Evolutionary conservation across 2,797 vertebrate genomes (phyloP), one percentile per base, ranked within the genome.

Genomic region (Xyrichtys novacula): DNA sequence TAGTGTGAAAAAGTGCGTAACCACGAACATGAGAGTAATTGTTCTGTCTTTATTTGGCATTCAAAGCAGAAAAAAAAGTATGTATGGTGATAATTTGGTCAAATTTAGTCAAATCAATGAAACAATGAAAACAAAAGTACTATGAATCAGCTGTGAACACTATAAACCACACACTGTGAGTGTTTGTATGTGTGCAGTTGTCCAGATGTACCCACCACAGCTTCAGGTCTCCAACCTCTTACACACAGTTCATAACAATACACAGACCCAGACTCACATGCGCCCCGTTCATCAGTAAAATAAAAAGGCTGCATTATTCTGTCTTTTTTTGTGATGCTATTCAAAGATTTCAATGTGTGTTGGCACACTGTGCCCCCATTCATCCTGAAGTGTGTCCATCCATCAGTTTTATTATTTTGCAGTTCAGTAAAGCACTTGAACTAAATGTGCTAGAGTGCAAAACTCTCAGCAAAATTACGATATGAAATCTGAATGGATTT

Each of bases 401-500:
- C 39, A 50, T 66, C 23, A 16, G n/a, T 36, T 77, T 62, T 36
- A 55, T 82, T n/a, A n/a, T n/a, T n/a, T 39, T 34, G 34, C 15
- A 12, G 20, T 2, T 15, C 39, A 70, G 58, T 20, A 63, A 69
- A 61, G 53, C 61, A 26, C 72, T 74, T 26, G 43, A 68, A 26
- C 28, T 0, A 36, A 66, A 68, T 32, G 32, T 40, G 20, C 17
- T 8, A 4, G 25, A 44, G 36, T 67, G 23, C 55, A 79, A 59
- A 69, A 63, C 79, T 81, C 69, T 79, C 64, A 57, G 68, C n/a
- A 19, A 81, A 83, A 88, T 85, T 62, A 71, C 48, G 3, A 53
- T 20, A 4, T 65, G 42, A 70, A 34, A 57, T 69, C 19, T 84
- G 65, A 83, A 84, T 76, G 46, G 61, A 58, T 74, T 73, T 65